Base-by-base conservation (phyloP, 1,140 invertebrate species). In the Zaprionus ghesquierei region DNA sequence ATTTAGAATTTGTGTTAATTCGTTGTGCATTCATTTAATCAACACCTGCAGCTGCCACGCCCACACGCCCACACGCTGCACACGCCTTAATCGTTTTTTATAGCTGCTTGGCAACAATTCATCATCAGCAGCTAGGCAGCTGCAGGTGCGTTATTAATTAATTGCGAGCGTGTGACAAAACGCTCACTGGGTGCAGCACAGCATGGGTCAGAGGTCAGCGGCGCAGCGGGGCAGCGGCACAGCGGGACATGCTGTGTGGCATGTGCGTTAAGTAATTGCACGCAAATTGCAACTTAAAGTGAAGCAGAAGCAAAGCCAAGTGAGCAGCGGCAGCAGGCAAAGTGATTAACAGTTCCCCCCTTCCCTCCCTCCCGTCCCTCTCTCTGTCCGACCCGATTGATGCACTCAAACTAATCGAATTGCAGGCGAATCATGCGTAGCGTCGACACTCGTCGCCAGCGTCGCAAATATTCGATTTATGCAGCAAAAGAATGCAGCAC, bases 231-330 rank as follows among this genome's bases (percentile, higher is more conserved):
- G 5, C 18, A 20, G 15, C 10, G 50, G 58, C 54, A 69, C 27
- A 0, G 0, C 80, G 79, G 73, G 79, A 86, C 81, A 35, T 35
- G 5, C 12, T 33, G 33, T 35, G 33, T 13, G 33, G 33, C 13
- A 13, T 79, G 70, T 79, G 31, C 75, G 38, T 75, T 87, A 87
- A 87, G 82, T 89, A 87, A 87, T 89, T 66, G 38, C 25, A 51
- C 33, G 27, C 44, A 51, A 22, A 13, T 18, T 31, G 25, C 49
- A 44, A n/a, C 44, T 69, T 79, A 35, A 63, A 65, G 38, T 54
- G 50, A 69, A 55, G 31, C 31, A 33, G 12, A n/a, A n/a, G n/a
- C n/a, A 4, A 33, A 33, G 31, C 38, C 53, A 75, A 74, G 58
- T 63, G 69, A 69, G 25, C 50, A 69, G 49, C 46, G 15, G 22